Evolutionary conservation across 1,140 invertebrate genomes (phyloP).

Genomic region (Agrypnia vestita): DNA sequence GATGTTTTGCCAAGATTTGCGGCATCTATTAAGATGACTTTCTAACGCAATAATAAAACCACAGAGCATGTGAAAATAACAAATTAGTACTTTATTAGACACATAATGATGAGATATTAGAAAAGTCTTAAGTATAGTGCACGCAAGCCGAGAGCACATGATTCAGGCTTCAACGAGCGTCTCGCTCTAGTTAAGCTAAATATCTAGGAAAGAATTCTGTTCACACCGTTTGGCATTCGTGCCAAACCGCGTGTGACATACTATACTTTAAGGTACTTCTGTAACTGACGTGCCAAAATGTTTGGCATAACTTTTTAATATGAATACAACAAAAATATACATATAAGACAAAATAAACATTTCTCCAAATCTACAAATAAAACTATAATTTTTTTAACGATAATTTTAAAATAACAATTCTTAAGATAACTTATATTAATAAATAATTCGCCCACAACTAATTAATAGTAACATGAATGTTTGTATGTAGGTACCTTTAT

Average conservation of each 20-base stretch:
- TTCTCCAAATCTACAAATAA: neutral
- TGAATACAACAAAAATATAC: conserved; percentile 1
- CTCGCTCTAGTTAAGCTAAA: conserved; percentile 4
- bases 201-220: conserved; percentile 20
- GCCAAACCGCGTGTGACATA: neutral
- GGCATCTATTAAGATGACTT: neutral
- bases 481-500: conserved; percentile 52
- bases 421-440: too few relatives aligned
- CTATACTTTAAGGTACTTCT: conserved; percentile 46
- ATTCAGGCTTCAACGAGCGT: conserved; percentile 23
- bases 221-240: conserved; percentile 18
- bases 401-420: too few relatives aligned
- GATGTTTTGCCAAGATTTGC: too few relatives aligned
- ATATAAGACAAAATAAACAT: neutral
- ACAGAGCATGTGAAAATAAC: conserved; percentile 7
- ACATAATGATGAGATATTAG: conserved; percentile 27
- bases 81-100: conserved; percentile 14
- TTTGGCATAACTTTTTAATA: conserved; percentile 13
- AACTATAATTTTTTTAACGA: neutral
- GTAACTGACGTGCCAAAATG: conserved; percentile 49
- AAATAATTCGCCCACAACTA: neutral
- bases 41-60: conserved; percentile 33
- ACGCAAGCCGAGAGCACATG: neutral
- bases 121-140: conserved; percentile 14
- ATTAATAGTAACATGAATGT: conserved; percentile 57